Evolutionary conservation across 2,797 vertebrate genomes (phyloP).

Genomic region (Hoplostethus mediterraneus): DNA sequence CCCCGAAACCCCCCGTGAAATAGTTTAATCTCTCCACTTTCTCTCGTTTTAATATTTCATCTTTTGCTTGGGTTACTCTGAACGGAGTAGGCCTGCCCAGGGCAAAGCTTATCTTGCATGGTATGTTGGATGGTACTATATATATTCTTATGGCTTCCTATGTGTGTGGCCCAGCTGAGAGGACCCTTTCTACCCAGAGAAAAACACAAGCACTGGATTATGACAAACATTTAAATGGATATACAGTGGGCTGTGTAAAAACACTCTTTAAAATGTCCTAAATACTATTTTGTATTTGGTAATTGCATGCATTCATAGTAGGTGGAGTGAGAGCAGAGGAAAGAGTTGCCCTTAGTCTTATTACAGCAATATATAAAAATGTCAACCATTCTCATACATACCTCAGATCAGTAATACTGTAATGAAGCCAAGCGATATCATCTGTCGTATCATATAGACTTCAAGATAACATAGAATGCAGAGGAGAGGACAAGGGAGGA

Average conservation of each 20-base stretch:
- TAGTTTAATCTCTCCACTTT: background rate
- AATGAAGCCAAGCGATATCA: background rate
- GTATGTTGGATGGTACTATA: too few relatives aligned
- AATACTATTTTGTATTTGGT: background rate
- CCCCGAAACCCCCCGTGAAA: background rate
- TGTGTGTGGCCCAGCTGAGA: background rate
- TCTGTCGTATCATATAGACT: background rate
- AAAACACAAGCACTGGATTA: background rate
- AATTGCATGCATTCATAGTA: background rate
- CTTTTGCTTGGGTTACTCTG: background rate
- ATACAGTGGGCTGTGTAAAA: background rate
- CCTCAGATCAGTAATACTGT: constrained; percentile 39
- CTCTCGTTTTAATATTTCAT: background rate
- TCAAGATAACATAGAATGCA: background rate
- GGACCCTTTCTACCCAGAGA: background rate
- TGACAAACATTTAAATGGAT: background rate
- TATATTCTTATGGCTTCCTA: background rate
- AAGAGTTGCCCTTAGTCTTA: background rate
- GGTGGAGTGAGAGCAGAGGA: constrained; percentile 1
- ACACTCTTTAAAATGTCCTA: background rate
- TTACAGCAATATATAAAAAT: constrained; percentile 26
- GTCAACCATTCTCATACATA: constrained; percentile 40
- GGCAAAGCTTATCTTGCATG: too few relatives aligned
- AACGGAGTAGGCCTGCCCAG: too few relatives aligned
- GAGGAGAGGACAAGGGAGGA: constrained; percentile 7